Evolutionary conservation across 2,113 vertebrate species (phyloP).

Genomic region (Anas platyrhynchos): DNA sequence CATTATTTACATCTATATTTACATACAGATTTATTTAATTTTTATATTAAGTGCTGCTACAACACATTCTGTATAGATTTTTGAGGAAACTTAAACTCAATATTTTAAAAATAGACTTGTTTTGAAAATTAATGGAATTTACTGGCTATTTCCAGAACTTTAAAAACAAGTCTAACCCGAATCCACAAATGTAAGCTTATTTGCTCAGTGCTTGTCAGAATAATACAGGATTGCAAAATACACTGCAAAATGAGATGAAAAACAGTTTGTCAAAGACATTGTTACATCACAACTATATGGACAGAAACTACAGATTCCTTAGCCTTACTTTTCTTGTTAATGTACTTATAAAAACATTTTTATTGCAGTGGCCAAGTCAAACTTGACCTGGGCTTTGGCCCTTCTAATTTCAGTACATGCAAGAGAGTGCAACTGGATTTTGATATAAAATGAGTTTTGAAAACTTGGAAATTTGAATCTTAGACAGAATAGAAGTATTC

Average conservation of each 20-base stretch:
- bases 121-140: not conserved
- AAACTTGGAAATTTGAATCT: not conserved
- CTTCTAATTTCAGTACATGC: fast-evolving
- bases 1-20: not conserved
- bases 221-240: not conserved
- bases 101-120: not conserved
- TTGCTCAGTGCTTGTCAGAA: not conserved
- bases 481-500: not conserved
- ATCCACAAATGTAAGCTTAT: not conserved
- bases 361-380: no score
- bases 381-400: no score
- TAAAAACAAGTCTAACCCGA: not conserved
- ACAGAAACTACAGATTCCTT: no score
- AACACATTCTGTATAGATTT: not conserved
- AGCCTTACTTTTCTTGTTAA: no score
- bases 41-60: not conserved
- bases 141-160: not conserved
- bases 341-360: no score
- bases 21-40: not conserved
- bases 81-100: not conserved
- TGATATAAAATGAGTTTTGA: not conserved
- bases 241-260: not conserved
- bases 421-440: not conserved
- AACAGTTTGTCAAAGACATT: not conserved
- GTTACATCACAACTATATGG: not conserved